Evolutionary conservation across 2,888 invertebrate genomes (phyloP), one percentile per base, ranked within the genome.

Genomic region (Isotomurus palustris): DNA sequence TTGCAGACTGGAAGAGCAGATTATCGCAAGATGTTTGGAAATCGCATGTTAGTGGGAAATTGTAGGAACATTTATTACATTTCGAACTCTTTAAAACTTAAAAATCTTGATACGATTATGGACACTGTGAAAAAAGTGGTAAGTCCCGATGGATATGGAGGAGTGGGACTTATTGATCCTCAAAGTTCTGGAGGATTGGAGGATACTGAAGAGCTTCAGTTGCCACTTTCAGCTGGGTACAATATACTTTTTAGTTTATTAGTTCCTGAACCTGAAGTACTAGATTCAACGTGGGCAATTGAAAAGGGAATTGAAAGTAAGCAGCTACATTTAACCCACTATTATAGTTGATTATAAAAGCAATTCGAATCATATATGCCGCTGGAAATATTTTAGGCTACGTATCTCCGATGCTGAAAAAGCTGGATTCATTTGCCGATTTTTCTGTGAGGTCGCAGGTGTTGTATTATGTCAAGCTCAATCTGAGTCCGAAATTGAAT

Each of bases 371-470:
- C 38, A 27, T 22, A 10, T 10, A 10, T 32, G 32, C 14, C 32
- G 32, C 8, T 32, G 32, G 32, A 14, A 35, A 21, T 27, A 49
- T 22, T 27, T 64, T 12, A 49, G 89, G 82, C 53, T 90, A 88
- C 75, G 77, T 94, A 58, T 81, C 83, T 32, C 87, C 89, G 0
- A 87, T 92, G 69, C 76, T 90, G 45, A 78, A 83, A 12, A 83
- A 85, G 62, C 73, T 93, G 49, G 81, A 82, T 6, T 77, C 82
- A 0, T 79, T 91, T 22, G 86, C 88, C 48, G 84, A 88, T 73
- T 87, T 91, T 73, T 85, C 85, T 0, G 79, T 93, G 0, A 89
- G 90, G 73, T 91, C 92, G 0, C 94, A 95, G 75, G 88, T 91
- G 84, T 79, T 93, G 49, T 90, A 89, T 75, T 82, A 89, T 55